A percentile compares a stretch with the other conserved stretches of the same genome.
Conservation (phyloP, 1,140 invertebrate species). For the Drosophila bifasciata region DNA sequence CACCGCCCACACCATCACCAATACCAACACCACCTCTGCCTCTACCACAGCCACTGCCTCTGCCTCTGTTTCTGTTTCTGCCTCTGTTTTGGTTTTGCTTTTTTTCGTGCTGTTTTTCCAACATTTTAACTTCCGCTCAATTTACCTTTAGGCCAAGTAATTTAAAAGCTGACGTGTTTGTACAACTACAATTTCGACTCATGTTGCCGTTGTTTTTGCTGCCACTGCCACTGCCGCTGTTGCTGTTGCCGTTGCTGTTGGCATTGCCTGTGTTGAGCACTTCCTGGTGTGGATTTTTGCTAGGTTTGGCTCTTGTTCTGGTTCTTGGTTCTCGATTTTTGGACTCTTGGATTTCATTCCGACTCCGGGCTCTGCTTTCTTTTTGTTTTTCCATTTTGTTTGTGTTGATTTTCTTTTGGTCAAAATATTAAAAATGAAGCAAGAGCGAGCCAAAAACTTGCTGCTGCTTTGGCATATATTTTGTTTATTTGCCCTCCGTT, state of each 20-base stretch:
- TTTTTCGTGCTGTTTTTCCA: slow-evolving; percentile 80
- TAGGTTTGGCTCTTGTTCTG: slow-evolving; percentile 63
- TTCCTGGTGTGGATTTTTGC: slow-evolving; percentile 76
- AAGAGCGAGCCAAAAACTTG: slow-evolving; percentile 55
- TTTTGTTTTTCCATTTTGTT: slow-evolving; percentile 6
- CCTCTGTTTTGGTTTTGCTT: slow-evolving; percentile 54
- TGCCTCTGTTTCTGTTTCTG: not conserved
- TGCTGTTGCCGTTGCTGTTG: slow-evolving; percentile 46
- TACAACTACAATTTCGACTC: slow-evolving; percentile 82
- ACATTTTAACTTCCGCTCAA: slow-evolving; percentile 83
- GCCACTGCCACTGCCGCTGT: slow-evolving; percentile 6
- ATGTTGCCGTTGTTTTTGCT: slow-evolving; percentile 72
- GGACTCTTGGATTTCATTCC: slow-evolving; percentile 51
- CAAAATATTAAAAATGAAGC: slow-evolving; percentile 69
- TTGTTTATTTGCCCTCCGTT: slow-evolving; percentile 77
- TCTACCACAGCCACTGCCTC: no score
- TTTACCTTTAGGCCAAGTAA: slow-evolving; percentile 83
- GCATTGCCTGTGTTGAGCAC: slow-evolving; percentile 74
- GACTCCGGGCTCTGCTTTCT: slow-evolving; percentile 29
- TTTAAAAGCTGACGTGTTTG: slow-evolving; percentile 83
- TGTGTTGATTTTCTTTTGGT: slow-evolving; percentile 40
- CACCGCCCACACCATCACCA: slow-evolving; percentile 15
- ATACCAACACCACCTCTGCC: no score
- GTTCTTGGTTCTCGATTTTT: slow-evolving; percentile 46
- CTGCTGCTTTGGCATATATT: slow-evolving; percentile 58